Base-by-base conservation (phyloP, 1,140 invertebrate genomes). In the Parapsyche elsis region DNA sequence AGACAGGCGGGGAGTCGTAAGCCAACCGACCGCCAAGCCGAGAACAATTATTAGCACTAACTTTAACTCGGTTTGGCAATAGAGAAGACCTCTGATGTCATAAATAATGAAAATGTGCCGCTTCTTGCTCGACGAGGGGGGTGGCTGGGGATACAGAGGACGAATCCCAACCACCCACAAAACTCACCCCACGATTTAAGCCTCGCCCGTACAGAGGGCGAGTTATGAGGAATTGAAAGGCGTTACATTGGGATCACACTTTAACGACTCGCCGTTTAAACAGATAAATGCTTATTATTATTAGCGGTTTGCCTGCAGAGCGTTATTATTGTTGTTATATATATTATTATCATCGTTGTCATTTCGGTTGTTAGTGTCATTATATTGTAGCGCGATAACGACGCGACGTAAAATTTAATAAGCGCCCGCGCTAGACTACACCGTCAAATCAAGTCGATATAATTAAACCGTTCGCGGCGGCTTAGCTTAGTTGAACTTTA, bases 71-170 rank as follows among this genome's bases (percentile, higher is more conserved):
- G 82, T 81, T 83, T 81, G 85, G 84, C 84, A 84, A 84, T 84
- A 84, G 85, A 84, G 85, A 84, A 85, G 85, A 85, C 84, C 85
- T 86, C 84, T 84, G 84, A 86, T 84, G 84, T 86, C 86, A 84
- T 87, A 87, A 87, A 86, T 87, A 87, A 86, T 86, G 84, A 86
- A 85, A 85, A 85, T 85, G 84, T 83, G 80, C 78, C 80, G 80
- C 78, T 81, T 80, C 71, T 81, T 76, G 79, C 80, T 78, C 44
- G 59, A 19, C 64, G 64, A 53, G 12, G 49, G 45, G 49, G 59
- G 75, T 70, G 79, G 30, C 61, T 12, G 49, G 16, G 49, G 49
- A 53, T 53, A 44, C 61, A 16, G 49, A 53, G 49, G 49, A 53
- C 12, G 49, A 16, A 53, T 53, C 49, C 70, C 38, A 26, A 10